A percentile compares a stretch with the other conserved stretches of the same genome.
Evolutionary conservation across 1,140 invertebrate genomes (phyloP).

Genomic region (Pararge aegeria): DNA sequence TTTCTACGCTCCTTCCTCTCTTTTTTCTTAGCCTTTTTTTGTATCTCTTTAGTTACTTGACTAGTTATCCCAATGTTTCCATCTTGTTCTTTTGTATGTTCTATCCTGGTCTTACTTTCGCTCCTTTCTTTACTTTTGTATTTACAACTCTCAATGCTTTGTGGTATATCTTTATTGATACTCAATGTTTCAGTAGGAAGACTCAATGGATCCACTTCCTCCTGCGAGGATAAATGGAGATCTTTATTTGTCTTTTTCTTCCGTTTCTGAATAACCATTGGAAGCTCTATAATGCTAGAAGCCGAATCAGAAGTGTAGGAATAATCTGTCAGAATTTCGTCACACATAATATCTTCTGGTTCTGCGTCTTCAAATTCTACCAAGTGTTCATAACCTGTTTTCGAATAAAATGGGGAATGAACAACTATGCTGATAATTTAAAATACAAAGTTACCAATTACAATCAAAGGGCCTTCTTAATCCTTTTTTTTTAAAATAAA

Average conservation of each 20-base stretch:
- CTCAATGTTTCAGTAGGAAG: slow-evolving; percentile 35
- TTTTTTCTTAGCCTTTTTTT: slow-evolving; percentile 34
- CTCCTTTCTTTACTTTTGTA: slow-evolving; percentile 43
- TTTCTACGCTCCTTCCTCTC: slow-evolving; percentile 34
- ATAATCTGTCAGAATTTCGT: slow-evolving; percentile 35
- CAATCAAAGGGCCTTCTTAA: too few relatives aligned
- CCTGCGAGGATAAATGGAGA: slow-evolving; percentile 27
- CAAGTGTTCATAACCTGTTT: slow-evolving; percentile 72
- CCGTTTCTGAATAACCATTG: slow-evolving; percentile 21
- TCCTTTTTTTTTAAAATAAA: too few relatives aligned
- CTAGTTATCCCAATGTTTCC: slow-evolving; percentile 26
- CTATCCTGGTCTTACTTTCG: slow-evolving; percentile 42
- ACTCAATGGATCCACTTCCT: slow-evolving; percentile 56
- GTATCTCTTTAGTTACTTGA: slow-evolving; percentile 29
- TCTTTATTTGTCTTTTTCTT: slow-evolving; percentile 44
- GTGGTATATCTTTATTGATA: slow-evolving; percentile 45
- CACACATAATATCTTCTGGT: slow-evolving; percentile 36
- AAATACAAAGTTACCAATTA: too few relatives aligned
- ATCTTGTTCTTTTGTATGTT: slow-evolving; percentile 39
- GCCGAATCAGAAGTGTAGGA: slow-evolving; percentile 34
- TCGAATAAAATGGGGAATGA: slow-evolving; percentile 5
- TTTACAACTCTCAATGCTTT: slow-evolving; percentile 51
- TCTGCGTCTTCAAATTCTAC: slow-evolving; percentile 64
- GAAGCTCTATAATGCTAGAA: slow-evolving; percentile 23
- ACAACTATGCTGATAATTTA: too few relatives aligned